Conservation (phyloP, 2,888 invertebrate genomes). For the Polyploca ridens region DNA sequence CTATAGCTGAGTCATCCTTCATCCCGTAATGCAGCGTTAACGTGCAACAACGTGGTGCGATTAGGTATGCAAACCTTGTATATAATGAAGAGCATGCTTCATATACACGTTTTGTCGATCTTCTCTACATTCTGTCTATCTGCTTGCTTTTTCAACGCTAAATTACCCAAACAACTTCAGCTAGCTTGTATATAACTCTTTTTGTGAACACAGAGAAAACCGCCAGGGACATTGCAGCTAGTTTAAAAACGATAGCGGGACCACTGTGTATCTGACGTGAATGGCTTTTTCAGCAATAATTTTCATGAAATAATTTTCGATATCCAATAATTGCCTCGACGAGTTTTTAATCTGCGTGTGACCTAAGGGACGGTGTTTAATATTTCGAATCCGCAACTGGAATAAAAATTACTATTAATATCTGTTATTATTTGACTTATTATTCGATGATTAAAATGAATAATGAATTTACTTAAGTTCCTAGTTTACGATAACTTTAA, state of each 20-base stretch:
- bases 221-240: neutral
- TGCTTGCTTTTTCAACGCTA: too few relatives aligned
- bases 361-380: constrained; percentile 33
- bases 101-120: too few relatives aligned
- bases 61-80: neutral
- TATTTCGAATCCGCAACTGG: constrained; percentile 29
- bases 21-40: neutral
- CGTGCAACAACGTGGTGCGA: neutral
- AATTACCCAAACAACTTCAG: too few relatives aligned
- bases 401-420: constrained; percentile 27
- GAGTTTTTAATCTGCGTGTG: constrained; percentile 44
- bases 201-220: neutral
- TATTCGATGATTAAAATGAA: neutral
- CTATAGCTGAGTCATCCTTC: neutral
- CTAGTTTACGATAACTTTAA: too few relatives aligned
- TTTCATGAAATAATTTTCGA: constrained; percentile 39
- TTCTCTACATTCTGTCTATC: too few relatives aligned
- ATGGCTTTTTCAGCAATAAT: constrained; percentile 5
- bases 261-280: constrained; percentile 2
- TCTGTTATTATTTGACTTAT: neutral
- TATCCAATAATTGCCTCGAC: constrained; percentile 52
- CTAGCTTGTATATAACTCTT: neutral
- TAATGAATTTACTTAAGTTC: too few relatives aligned
- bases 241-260: neutral
- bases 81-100: neutral